phyloP scores from a whole-genome alignment of 2,888 invertebrate species.

The Spatulosminthurus flaviceps region DNA sequence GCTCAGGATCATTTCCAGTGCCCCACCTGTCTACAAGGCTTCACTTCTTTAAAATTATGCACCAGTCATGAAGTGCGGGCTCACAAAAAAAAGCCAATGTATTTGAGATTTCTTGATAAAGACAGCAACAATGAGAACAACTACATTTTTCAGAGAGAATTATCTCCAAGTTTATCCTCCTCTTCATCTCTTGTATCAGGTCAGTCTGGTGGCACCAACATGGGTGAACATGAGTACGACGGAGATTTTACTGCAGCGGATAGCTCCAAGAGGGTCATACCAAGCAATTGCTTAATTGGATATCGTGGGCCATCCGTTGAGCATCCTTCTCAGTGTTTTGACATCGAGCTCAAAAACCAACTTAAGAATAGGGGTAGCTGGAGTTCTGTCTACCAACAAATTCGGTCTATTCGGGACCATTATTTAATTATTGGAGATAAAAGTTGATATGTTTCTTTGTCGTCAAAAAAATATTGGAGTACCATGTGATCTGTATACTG shows the following conservation, averaged over 20 bases:
- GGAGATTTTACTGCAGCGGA: not conserved
- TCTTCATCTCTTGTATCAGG: not conserved
- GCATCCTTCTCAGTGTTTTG: not conserved
- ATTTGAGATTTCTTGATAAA: not conserved
- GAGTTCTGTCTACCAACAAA: not conserved
- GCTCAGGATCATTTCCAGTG: conserved; percentile 10
- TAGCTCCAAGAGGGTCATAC: not conserved
- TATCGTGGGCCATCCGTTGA: not conserved
- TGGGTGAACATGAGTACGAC: not conserved
- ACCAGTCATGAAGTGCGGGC: not conserved
- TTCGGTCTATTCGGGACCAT: not conserved
- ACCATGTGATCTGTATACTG: too few relatives aligned
- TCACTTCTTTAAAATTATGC: not conserved
- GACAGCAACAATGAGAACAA: not conserved
- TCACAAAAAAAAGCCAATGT: not conserved
- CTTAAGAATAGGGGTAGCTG: not conserved
- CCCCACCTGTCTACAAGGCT: conserved; percentile 1
- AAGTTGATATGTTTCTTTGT: too few relatives aligned
- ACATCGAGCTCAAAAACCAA: not conserved
- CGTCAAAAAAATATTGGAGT: too few relatives aligned
- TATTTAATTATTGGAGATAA: not conserved
- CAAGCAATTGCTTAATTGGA: not conserved
- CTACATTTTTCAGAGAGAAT: not conserved
- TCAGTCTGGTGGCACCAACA: not conserved
- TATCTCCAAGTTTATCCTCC: not conserved